phyloP scores from a whole-genome alignment of 2,888 invertebrate genomes.

The Tubiluchus corallicola region DNA sequence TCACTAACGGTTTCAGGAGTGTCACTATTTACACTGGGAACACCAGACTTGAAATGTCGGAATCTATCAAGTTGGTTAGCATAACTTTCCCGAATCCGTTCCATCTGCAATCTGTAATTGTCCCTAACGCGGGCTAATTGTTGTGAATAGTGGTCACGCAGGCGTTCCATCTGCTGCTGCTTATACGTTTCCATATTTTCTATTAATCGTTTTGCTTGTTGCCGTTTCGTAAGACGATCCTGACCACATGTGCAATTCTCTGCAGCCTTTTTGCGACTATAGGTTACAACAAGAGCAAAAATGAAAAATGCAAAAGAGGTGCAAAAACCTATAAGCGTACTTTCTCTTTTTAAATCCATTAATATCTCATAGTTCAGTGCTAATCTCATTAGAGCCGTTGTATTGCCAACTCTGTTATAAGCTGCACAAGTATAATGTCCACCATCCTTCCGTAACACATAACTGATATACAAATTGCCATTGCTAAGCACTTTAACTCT shows the following conservation, averaged over 20 bases:
- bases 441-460: slow-evolving; percentile 42
- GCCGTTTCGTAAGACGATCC: slow-evolving; percentile 45
- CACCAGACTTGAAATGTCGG: slow-evolving; percentile 73
- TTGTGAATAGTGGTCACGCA: slow-evolving; percentile 75
- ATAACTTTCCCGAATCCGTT: slow-evolving; percentile 80
- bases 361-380: slow-evolving; percentile 70
- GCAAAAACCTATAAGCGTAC: slow-evolving; percentile 58
- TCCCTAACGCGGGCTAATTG: slow-evolving; percentile 80
- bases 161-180: slow-evolving; percentile 62
- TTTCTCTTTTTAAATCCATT: slow-evolving; percentile 60
- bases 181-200: slow-evolving; percentile 79
- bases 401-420: slow-evolving; percentile 60
- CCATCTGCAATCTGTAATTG: slow-evolving; percentile 81
- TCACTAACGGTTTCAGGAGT: no score
- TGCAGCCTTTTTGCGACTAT: slow-evolving; percentile 46
- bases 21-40: slow-evolving; percentile 41
- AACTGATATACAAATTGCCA: slow-evolving; percentile 57
- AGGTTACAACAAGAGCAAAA: slow-evolving; percentile 57
- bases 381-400: slow-evolving; percentile 50
- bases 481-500: slow-evolving; percentile 49
- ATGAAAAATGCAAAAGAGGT: slow-evolving; percentile 59
- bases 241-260: slow-evolving; percentile 55
- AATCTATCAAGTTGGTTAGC: slow-evolving; percentile 66
- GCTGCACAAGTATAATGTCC: slow-evolving; percentile 69
- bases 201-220: slow-evolving; percentile 66